Conservation (phyloP, 2,888 invertebrate species). For the Macrosiphum euphorbiae region DNA sequence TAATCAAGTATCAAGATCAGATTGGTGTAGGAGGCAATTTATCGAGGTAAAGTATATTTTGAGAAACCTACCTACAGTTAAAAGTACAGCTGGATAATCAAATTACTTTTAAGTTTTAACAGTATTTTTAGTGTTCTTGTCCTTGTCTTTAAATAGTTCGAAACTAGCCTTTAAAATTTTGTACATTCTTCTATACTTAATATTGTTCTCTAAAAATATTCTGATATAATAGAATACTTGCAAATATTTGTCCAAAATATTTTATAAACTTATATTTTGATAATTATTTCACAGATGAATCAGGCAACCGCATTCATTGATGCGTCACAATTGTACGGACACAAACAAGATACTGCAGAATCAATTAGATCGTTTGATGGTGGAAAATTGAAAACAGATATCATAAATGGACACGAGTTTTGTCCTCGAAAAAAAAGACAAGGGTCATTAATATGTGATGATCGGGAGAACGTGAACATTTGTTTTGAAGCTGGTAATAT, state of each 20-base stretch:
- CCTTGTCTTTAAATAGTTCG: not conserved
- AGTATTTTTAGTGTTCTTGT: not conserved
- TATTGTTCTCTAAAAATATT: not conserved
- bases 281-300: conserved; percentile 21
- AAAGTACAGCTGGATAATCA: not conserved
- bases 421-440: conserved; percentile 76
- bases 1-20: no score
- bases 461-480: conserved; percentile 76
- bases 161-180: not conserved
- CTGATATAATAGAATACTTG: not conserved
- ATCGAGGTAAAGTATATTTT: not conserved
- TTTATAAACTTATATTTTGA: not conserved
- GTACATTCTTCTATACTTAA: not conserved
- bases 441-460: conserved; percentile 77
- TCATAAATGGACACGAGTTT: conserved; percentile 78
- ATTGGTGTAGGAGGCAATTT: not conserved
- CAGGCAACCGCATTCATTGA: conserved; percentile 81
- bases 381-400: conserved; percentile 71
- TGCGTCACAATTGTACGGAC: conserved; percentile 84
- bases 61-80: not conserved
- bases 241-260: not conserved
- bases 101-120: not conserved
- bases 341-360: conserved; percentile 70
- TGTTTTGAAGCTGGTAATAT: conserved; percentile 81
- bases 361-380: conserved; percentile 68